phyloP scores from a whole-genome alignment of 2,888 invertebrate genomes.

The Meloe dianella region DNA sequence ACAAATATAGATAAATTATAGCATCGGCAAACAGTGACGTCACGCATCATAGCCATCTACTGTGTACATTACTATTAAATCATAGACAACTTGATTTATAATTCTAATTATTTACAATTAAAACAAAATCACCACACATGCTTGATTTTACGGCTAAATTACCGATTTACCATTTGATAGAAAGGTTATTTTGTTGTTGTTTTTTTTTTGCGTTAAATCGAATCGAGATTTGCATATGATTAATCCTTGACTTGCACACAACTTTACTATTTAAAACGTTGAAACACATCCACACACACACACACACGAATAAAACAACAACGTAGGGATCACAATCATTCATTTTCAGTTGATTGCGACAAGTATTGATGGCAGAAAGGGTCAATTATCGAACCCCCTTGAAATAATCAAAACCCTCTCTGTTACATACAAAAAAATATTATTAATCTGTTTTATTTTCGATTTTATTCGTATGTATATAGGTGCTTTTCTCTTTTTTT shows the following conservation, averaged over 20 bases:
- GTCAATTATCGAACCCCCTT: constrained; percentile 21
- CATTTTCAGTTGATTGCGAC: constrained; percentile 48
- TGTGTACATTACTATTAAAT: not conserved
- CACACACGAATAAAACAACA: not conserved
- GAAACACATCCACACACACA: constrained; percentile 10
- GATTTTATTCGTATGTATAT: constrained; percentile 4
- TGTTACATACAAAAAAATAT: not conserved
- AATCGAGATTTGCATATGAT: constrained; percentile 53
- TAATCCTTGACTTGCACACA: constrained; percentile 51
- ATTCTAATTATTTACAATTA: not conserved
- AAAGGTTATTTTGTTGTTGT: not conserved
- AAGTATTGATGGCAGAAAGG: constrained; percentile 44
- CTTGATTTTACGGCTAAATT: not conserved
- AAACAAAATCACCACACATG: not conserved
- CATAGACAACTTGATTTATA: not conserved
- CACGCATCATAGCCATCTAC: not conserved
- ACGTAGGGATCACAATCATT: constrained; percentile 46
- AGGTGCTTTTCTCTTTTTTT: constrained; percentile 11
- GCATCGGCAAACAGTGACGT: not conserved
- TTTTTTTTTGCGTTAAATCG: constrained; percentile 32
- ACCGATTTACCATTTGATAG: not conserved
- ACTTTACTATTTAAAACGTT: constrained; percentile 48
- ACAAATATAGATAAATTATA: not conserved
- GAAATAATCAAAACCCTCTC: constrained; percentile 8
- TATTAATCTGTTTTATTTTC: constrained; percentile 3